Percentiles rank a stretch among this genome's conserved stretches.
Conservation (phyloP, 2,113 vertebrate species). For the Beaufortia kweichowensis region DNA sequence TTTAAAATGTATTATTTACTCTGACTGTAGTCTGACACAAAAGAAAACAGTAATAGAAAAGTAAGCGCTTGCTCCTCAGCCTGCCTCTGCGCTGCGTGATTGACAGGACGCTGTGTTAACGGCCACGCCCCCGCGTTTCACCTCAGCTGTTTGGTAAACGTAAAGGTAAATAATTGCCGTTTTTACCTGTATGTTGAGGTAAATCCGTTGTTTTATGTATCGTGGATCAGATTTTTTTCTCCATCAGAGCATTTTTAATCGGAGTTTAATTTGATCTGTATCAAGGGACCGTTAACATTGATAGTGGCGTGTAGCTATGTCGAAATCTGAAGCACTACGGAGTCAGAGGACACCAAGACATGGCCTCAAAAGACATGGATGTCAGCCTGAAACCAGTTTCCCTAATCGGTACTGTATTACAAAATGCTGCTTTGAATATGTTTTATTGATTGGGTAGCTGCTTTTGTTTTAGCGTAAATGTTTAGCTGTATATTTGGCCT, state of each 20-base stretch:
- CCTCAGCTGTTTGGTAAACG: not conserved
- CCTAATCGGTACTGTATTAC: too few species aligned
- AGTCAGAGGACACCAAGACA: too few species aligned
- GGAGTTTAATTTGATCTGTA: not conserved
- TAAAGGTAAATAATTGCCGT: not conserved
- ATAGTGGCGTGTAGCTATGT: too few species aligned
- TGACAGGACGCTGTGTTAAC: slow-evolving; percentile 18
- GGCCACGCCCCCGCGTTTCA: slow-evolving; percentile 39
- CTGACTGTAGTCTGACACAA: not conserved
- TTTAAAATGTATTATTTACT: not conserved
- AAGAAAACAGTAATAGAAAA: not conserved
- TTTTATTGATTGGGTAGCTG: too few species aligned
- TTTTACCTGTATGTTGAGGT: not conserved
- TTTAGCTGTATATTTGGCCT: too few species aligned
- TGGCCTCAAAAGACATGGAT: too few species aligned
- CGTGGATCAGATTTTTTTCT: not conserved
- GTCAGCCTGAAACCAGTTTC: too few species aligned
- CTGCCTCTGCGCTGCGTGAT: slow-evolving; percentile 26
- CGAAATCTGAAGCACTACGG: too few species aligned
- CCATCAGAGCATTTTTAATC: not conserved
- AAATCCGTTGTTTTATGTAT: not conserved
- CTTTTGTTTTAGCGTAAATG: too few species aligned
- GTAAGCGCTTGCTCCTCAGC: slow-evolving; percentile 32
- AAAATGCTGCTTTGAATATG: too few species aligned
- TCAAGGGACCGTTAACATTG: not conserved